phyloP scores from a whole-genome alignment of 92 coral and sea anemone genomes.

The Nematostella vectensis region DNA sequence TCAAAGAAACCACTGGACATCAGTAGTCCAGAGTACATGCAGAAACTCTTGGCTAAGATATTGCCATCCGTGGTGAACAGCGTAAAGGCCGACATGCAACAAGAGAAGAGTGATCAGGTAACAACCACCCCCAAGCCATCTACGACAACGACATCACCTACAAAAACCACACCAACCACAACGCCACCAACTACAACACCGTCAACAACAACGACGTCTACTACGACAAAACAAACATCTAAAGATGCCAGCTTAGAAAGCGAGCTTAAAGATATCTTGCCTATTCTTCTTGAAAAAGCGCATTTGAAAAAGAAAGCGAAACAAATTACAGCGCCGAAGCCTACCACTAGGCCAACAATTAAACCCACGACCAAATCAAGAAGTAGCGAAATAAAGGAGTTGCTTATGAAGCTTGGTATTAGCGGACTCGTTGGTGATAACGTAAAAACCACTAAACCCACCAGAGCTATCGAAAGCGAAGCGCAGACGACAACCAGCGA shows the following conservation, averaged over 20 bases:
- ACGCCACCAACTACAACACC: constrained; percentile 27
- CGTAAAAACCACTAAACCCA: constrained; percentile 11
- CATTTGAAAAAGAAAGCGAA: constrained; percentile 24
- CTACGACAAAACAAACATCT: constrained; percentile 13
- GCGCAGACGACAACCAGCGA: constrained; percentile 4
- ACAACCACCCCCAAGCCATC: neutral
- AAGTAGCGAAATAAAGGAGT: constrained; percentile 16
- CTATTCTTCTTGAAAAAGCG: constrained; percentile 49
- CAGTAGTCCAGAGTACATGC: constrained; percentile 22
- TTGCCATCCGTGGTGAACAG: constrained; percentile 57
- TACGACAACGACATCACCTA: constrained; percentile 13
- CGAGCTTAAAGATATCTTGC: constrained; percentile 55
- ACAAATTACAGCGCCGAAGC: constrained; percentile 27
- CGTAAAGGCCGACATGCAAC: constrained; percentile 28
- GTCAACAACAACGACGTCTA: constrained; percentile 16
- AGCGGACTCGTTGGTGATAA: constrained; percentile 19
- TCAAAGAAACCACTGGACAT: neutral
- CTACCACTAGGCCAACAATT: constrained; percentile 25
- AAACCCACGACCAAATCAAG: constrained; percentile 28
- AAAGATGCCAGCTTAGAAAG: constrained; percentile 34
- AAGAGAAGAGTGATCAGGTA: neutral
- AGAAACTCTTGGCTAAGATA: constrained; percentile 39
- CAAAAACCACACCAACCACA: constrained; percentile 24
- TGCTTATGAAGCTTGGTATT: constrained; percentile 33
- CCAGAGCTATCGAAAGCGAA: constrained; percentile 4